Evolutionary conservation across 2,888 invertebrate genomes (phyloP).

Genomic region (Phymatocera aterrima): DNA sequence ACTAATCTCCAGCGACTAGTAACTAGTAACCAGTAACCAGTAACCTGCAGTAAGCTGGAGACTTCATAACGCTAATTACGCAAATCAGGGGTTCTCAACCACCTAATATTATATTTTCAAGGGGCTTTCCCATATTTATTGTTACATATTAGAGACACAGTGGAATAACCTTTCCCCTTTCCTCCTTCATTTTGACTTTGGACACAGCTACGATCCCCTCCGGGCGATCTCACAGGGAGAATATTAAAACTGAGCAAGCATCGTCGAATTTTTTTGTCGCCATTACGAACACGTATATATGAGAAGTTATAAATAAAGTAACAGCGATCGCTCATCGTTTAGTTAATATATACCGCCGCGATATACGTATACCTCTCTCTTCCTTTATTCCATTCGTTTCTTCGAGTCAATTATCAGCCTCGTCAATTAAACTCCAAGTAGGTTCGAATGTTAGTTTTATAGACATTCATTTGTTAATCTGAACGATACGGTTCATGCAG

Average conservation of each 20-base stretch:
- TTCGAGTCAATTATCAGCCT: conserved; percentile 9
- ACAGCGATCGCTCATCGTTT: background rate
- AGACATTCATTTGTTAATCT: background rate
- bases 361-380: background rate
- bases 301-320: background rate
- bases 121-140: background rate
- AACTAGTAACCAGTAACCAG: too few species aligned
- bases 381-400: too few species aligned
- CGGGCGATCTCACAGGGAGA: too few species aligned
- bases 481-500: too few species aligned
- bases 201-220: too few species aligned
- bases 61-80: conserved; percentile 73
- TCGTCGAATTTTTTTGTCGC: conserved; percentile 10
- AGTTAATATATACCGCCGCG: background rate
- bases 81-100: conserved; percentile 67
- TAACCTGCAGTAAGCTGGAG: conserved; percentile 58
- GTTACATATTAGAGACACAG: too few species aligned
- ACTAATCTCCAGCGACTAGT: conserved; percentile 68
- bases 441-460: too few species aligned
- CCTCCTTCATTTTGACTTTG: too few species aligned
- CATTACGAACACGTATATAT: too few species aligned
- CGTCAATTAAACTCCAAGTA: conserved; percentile 15
- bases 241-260: too few species aligned
- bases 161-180: too few species aligned
- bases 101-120: background rate